Base-by-base conservation (phyloP, 2,113 vertebrate genomes). In the Serilophus lunatus region DNA sequence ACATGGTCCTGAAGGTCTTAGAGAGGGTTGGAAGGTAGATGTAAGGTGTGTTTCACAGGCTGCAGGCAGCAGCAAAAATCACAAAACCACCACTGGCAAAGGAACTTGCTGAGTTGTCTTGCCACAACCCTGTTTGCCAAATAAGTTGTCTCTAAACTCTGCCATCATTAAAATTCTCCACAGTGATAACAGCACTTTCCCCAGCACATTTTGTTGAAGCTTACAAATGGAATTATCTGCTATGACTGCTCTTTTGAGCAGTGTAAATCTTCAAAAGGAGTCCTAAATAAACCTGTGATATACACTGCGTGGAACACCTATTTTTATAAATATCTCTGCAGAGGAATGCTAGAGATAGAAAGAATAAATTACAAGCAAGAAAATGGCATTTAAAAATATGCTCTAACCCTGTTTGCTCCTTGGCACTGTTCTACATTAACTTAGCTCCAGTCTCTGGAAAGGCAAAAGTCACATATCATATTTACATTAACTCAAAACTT, bases 151-250 rank as follows among this genome's bases (percentile, higher is more conserved):
- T 93, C 87, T 88, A 97, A 95, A 95, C 88, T 80, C 61, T 93
- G 60, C 79, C 88, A 76, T 83, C 74, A 76, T 90, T 95, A 95
- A 81, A 89, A 96, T 92, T 88, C 90, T 86, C 84, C 75, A 78
- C 7, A 2, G 87, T 68, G 90, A 40, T 76, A 90, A 69, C 56
- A 88, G 63, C 47, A 50, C 89, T 76, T 90, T 81, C 50, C 60
- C 60, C 47, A 81, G 82, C 95, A 92, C 86, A 86, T 70, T 94
- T 33, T 82, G 80, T 74, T 69, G 81, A 81, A 86, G 86, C 79
- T 92, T 95, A 94, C 89, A 96, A 97, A 97, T 93, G 74, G 86
- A 95, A 91, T 94, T 92, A 93, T 78, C 88, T 47, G 42, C 78
- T 88, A n/a, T 78, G 93, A 93, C 92, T 95, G 93, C 88, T 96